A percentile compares a stretch with the other conserved stretches of the same genome.
phyloP scores from a whole-genome alignment of 1,140 invertebrate species.

The Ectropis grisescens region DNA sequence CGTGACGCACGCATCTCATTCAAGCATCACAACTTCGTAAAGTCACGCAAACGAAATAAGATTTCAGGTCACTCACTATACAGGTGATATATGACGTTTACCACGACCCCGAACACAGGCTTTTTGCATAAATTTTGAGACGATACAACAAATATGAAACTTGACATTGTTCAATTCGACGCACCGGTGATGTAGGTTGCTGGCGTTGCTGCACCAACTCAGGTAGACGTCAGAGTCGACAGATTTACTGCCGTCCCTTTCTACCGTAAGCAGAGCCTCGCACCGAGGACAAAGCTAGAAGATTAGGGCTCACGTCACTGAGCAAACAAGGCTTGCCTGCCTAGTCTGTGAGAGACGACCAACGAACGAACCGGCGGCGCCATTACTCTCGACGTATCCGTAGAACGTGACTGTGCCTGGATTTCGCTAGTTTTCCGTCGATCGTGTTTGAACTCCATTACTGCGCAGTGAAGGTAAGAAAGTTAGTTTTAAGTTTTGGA shows the following conservation, averaged over 20 bases:
- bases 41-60: conserved; percentile 2
- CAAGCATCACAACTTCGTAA: too few species aligned
- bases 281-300: conserved; percentile 21
- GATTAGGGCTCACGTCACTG: conserved; percentile 37
- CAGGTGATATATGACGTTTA: conserved; percentile 2
- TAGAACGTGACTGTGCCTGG: conserved; percentile 58
- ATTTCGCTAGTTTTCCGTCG: conserved; percentile 57
- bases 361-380: conserved; percentile 43
- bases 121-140: too few species aligned
- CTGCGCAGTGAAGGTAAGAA: conserved; percentile 66
- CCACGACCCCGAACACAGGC: conserved; percentile 18
- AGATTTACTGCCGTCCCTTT: conserved; percentile 23
- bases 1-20: too few species aligned
- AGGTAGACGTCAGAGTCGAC: conserved; percentile 28
- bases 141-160: conserved; percentile 43
- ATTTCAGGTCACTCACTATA: background rate
- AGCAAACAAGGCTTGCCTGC: conserved; percentile 63
- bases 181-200: conserved; percentile 60
- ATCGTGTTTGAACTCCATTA: conserved; percentile 58
- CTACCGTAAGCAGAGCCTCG: conserved; percentile 2
- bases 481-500: conserved; percentile 46
- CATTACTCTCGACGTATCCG: conserved; percentile 58
- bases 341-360: conserved; percentile 48
- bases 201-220: conserved; percentile 25
- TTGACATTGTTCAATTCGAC: conserved; percentile 49